Evolutionary conservation across 2,888 invertebrate species (phyloP).

Genomic region (Drosophila helvetica): DNA sequence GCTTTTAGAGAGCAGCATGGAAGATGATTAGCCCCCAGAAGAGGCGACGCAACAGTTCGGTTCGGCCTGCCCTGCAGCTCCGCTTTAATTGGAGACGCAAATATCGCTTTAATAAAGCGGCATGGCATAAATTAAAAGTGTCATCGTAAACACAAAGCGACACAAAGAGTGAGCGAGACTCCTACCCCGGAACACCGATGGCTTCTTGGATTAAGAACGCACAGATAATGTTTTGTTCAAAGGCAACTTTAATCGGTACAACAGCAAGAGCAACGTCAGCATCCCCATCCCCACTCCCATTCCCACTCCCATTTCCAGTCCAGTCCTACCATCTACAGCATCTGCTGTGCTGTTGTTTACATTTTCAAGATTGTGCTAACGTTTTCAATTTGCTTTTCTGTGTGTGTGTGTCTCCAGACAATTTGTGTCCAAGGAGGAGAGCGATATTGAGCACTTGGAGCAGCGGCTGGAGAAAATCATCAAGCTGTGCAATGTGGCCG

Average conservation of each 20-base stretch:
- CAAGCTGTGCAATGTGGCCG: constrained; percentile 94
- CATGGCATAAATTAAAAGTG: constrained; percentile 65
- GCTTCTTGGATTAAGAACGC: constrained; percentile 47
- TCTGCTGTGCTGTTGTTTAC: constrained; percentile 46
- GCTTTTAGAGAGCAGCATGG: constrained; percentile 7
- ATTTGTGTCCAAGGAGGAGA: constrained; percentile 93
- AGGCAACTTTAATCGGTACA: constrained; percentile 52
- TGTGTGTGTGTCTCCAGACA: constrained; percentile 86
- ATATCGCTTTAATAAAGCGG: constrained; percentile 54
- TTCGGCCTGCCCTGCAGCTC: constrained; percentile 7
- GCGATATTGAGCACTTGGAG: constrained; percentile 94
- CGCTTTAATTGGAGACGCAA: constrained; percentile 56
- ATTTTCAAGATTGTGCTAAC: constrained; percentile 46
- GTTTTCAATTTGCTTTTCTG: constrained; percentile 54
- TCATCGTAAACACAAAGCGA: constrained; percentile 59
- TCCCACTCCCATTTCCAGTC: no score
- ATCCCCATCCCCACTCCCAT: constrained; percentile 14
- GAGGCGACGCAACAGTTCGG: constrained; percentile 21
- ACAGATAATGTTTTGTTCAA: constrained; percentile 44
- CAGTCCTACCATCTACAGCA: constrained; percentile 6
- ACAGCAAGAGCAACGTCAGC: constrained; percentile 13
- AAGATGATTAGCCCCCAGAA: background rate
- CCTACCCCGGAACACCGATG: constrained; percentile 13
- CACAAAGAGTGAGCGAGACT: constrained; percentile 22
- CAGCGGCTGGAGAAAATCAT: constrained; percentile 95